Conservation (phyloP, 2,113 vertebrate genomes). For the Siniperca chuatsi region DNA sequence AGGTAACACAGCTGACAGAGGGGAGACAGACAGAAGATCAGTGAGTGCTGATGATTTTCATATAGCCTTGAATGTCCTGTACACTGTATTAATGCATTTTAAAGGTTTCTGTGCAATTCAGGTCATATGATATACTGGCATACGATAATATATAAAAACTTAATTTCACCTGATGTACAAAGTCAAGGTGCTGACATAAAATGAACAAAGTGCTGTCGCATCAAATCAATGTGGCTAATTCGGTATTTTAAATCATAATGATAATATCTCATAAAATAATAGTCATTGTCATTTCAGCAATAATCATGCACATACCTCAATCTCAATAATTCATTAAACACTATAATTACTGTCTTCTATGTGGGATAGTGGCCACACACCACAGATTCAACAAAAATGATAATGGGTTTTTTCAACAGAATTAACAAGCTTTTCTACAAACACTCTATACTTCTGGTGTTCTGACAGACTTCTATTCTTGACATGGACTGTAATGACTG, state of each 20-base stretch:
- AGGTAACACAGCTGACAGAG: slow-evolving; percentile 90
- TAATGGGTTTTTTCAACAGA: no score
- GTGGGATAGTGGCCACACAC: not conserved
- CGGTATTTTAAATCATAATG: not conserved
- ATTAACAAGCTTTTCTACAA: not conserved
- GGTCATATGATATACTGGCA: not conserved
- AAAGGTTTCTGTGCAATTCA: not conserved
- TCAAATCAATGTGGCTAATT: slow-evolving; percentile 5
- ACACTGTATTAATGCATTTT: not conserved
- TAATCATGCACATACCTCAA: not conserved
- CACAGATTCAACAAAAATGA: no score
- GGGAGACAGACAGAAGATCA: slow-evolving; percentile 1
- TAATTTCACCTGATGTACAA: not conserved
- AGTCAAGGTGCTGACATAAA: not conserved
- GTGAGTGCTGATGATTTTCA: not conserved
- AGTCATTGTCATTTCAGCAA: not conserved
- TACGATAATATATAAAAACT: not conserved
- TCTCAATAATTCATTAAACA: not conserved
- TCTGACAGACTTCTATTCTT: not conserved
- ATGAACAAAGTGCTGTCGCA: not conserved
- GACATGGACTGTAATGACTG: slow-evolving; percentile 6
- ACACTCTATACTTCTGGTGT: not conserved
- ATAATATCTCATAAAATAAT: not conserved
- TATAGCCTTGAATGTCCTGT: not conserved
- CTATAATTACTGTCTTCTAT: not conserved